phyloP scores from a whole-genome alignment of 2,888 invertebrate genomes.

The Epistrophe grossulariae region DNA sequence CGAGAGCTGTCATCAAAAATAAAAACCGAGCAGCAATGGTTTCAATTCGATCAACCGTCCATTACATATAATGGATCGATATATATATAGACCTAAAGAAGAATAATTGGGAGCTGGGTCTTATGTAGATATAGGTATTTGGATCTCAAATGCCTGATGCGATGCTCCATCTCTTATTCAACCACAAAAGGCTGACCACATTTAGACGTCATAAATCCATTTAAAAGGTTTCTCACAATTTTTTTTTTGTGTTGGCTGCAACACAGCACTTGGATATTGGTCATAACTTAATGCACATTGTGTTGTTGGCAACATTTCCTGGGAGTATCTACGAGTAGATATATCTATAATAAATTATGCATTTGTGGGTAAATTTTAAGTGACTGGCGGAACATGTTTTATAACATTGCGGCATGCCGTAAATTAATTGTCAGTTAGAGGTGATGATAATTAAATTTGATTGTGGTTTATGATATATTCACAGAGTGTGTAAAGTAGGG shows the following conservation, averaged over 20 bases:
- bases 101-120: not conserved
- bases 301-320: slow-evolving; percentile 45
- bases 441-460: slow-evolving; percentile 59
- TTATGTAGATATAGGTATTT: not conserved
- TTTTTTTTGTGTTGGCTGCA: slow-evolving; percentile 42
- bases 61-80: not conserved
- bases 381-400: slow-evolving; percentile 62
- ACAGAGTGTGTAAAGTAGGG: too few relatives aligned
- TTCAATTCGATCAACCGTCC: slow-evolving; percentile 25
- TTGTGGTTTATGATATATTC: slow-evolving; percentile 29
- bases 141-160: not conserved
- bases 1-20: slow-evolving; percentile 52
- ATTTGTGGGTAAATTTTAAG: slow-evolving; percentile 28
- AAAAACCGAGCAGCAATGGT: slow-evolving; percentile 22
- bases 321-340: not conserved
- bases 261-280: not conserved
- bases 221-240: slow-evolving; percentile 64
- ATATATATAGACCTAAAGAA: not conserved
- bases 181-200: slow-evolving; percentile 65
- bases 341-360: slow-evolving; percentile 18
- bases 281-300: slow-evolving; percentile 12
- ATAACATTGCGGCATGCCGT: slow-evolving; percentile 64
- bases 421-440: slow-evolving; percentile 65
- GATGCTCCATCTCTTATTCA: slow-evolving; percentile 45
- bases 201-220: slow-evolving; percentile 68